Conservation (phyloP, 2,113 vertebrate species). For the Archilochus colubris region DNA sequence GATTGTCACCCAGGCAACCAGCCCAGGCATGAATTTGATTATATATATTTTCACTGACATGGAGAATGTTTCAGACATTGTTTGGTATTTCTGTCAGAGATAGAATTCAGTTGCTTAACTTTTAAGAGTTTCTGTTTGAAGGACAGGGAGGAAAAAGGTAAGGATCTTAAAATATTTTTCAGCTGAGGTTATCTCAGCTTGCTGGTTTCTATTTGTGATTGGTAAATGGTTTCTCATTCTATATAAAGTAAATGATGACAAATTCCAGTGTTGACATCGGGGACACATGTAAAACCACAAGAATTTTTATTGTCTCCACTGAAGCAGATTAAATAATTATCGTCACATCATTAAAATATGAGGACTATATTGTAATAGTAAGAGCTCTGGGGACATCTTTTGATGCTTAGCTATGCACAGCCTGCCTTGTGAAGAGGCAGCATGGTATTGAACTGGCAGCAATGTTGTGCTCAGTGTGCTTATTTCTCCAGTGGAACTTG, state of each 20-base stretch:
- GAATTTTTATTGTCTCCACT: slow-evolving; percentile 19
- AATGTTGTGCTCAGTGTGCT: background rate
- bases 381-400: background rate
- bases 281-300: background rate
- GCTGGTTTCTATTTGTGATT: background rate
- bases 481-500: slow-evolving; percentile 27
- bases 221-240: background rate
- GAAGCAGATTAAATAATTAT: slow-evolving; percentile 39
- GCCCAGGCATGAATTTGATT: slow-evolving; percentile 45
- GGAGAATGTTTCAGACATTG: slow-evolving; percentile 14
- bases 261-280: slow-evolving; percentile 12
- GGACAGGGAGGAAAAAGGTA: background rate
- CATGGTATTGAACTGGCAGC: background rate
- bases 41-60: slow-evolving; percentile 46
- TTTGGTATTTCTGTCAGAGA: background rate
- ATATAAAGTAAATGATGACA: background rate
- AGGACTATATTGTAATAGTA: background rate
- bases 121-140: background rate
- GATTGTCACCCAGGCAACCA: slow-evolving; percentile 74
- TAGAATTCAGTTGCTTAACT: slow-evolving; percentile 12
- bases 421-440: slow-evolving; percentile 10
- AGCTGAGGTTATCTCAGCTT: background rate
- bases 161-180: background rate
- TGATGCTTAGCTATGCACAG: background rate
- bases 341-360: background rate